Conservation (phyloP, 2,797 vertebrate genomes). For the Hypotaenidia philippensis region DNA sequence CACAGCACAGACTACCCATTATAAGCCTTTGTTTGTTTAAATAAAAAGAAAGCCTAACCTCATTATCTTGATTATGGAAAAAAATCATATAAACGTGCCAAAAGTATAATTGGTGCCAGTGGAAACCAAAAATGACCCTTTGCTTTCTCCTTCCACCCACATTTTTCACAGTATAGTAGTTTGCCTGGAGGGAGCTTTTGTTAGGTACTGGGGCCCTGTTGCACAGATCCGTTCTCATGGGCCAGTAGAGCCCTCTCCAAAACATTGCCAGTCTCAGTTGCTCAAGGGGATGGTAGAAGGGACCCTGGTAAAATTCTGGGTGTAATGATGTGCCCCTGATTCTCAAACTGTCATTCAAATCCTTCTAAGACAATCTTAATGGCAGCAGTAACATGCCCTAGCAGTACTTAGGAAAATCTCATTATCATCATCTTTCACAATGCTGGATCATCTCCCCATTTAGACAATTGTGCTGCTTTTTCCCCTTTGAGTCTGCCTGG, state of each 20-base stretch:
- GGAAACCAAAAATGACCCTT: slow-evolving; percentile 55
- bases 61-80: slow-evolving; percentile 36
- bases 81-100: neutral
- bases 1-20: neutral
- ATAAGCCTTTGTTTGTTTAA: slow-evolving; percentile 17
- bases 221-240: neutral
- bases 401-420: neutral
- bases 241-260: neutral
- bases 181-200: neutral
- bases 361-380: neutral
- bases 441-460: neutral
- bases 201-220: neutral
- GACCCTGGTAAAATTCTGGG: neutral
- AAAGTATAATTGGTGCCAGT: neutral
- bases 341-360: neutral
- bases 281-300: neutral
- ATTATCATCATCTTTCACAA: neutral
- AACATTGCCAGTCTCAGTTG: fast-evolving
- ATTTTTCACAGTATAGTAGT: neutral
- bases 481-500: neutral
- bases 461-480: neutral
- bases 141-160: slow-evolving; percentile 21
- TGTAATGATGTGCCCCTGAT: neutral
- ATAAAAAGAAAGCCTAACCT: neutral
- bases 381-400: neutral